Percentiles rank a stretch among this genome's conserved stretches.
Conservation (phyloP, 2,888 invertebrate genomes). For the Chloroclysta siterata region DNA sequence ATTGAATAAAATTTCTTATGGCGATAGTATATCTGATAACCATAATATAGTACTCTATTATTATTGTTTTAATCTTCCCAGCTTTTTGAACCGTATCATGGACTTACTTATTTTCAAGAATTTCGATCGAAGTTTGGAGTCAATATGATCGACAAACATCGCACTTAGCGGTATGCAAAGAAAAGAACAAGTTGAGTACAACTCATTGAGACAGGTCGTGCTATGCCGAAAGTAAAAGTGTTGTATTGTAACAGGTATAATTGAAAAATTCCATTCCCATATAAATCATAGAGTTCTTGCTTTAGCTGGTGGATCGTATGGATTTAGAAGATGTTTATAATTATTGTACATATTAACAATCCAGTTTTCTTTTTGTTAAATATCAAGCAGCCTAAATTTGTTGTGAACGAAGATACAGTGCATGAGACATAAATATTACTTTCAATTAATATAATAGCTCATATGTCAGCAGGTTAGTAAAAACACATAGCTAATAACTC, state of each 20-base stretch:
- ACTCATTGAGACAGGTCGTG: slow-evolving; percentile 46
- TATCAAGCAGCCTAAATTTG: not conserved
- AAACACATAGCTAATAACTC: slow-evolving; percentile 42
- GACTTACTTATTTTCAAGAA: not conserved
- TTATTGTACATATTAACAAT: not conserved
- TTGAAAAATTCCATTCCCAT: slow-evolving; percentile 34
- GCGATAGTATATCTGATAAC: too few species aligned
- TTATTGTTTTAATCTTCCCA: too few species aligned
- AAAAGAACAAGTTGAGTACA: slow-evolving; percentile 48
- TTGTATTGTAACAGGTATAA: slow-evolving; percentile 42
- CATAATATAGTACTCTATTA: too few species aligned
- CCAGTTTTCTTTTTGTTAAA: not conserved
- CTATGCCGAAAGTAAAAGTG: slow-evolving; percentile 50
- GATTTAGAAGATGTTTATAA: not conserved
- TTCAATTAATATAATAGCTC: slow-evolving; percentile 32
- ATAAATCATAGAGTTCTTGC: not conserved
- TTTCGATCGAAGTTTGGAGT: slow-evolving; percentile 13
- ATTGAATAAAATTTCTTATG: too few species aligned
- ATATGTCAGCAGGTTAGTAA: slow-evolving; percentile 28
- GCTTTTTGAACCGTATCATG: not conserved
- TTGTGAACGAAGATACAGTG: too few species aligned
- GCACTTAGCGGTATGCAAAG: slow-evolving; percentile 47
- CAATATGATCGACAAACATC: slow-evolving; percentile 25
- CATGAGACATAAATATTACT: slow-evolving; percentile 7
- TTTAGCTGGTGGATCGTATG: not conserved